Percentiles rank a stretch among this genome's conserved stretches.
Evolutionary conservation across 2,888 invertebrate species (phyloP).

Genomic region (Thelaira solivaga): DNA sequence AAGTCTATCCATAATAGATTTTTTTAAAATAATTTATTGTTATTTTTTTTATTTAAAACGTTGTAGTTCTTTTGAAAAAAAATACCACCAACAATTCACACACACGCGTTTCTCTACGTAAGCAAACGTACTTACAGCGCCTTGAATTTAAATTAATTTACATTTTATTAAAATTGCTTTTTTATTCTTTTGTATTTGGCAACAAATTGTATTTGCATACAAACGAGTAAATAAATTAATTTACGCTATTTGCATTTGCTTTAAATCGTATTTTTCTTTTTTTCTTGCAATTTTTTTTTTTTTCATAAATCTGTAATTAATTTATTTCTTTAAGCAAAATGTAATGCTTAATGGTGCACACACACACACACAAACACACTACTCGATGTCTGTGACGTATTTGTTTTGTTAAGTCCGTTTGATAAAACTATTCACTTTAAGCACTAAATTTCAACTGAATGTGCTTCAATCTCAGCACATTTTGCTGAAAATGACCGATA

Average conservation of each 20-base stretch:
- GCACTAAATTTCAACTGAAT: conserved; percentile 40
- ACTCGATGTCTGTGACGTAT: too few species aligned
- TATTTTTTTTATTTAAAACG: too few species aligned
- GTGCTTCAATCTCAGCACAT: conserved; percentile 1
- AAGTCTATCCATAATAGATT: too few species aligned
- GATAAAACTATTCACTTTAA: conserved; percentile 4
- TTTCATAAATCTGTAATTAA: neutral
- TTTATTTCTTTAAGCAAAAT: neutral
- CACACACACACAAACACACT: too few species aligned
- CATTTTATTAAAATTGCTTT: neutral
- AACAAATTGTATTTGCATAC: neutral
- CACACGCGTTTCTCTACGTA: too few species aligned
- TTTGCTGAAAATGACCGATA: conserved; percentile 2
- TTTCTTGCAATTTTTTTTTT: neutral
- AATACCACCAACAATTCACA: too few species aligned
- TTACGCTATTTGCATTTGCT: neutral
- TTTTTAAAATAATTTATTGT: too few species aligned
- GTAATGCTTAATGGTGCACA: neutral
- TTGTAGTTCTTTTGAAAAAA: too few species aligned
- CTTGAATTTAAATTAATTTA: neutral
- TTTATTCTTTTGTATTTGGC: neutral
- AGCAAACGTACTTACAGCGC: neutral
- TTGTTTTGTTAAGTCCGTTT: too few species aligned
- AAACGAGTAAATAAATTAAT: too few species aligned
- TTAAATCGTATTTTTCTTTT: neutral